Percentiles rank a stretch among this genome's conserved stretches.
phyloP scores from a whole-genome alignment of 2,797 vertebrate species.

The Danio choprae region DNA sequence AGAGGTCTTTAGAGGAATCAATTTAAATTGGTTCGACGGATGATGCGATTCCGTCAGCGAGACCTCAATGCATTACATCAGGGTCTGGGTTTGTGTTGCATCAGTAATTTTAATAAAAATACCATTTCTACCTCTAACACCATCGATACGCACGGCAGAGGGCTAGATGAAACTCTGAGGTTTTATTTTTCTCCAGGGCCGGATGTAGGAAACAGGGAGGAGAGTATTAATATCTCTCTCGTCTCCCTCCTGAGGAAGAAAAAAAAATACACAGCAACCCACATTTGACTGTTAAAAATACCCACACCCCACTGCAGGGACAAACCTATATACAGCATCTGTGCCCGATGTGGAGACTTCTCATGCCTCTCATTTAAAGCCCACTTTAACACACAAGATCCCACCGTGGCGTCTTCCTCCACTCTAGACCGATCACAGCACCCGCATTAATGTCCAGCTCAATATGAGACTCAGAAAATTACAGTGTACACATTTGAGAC shows the following conservation, averaged over 20 bases:
- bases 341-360: conserved; percentile 37
- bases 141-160: conserved; percentile 10
- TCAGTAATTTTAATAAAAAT: conserved; percentile 46
- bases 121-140: conserved; percentile 13
- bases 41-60: conserved; percentile 35
- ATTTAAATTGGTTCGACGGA: conserved; percentile 42
- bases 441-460: conserved; percentile 52
- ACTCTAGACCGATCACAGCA: conserved; percentile 39
- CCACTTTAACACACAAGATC: conserved; percentile 21
- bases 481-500: too few species aligned
- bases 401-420: not conserved
- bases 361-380: conserved; percentile 29
- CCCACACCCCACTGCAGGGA: conserved; percentile 57
- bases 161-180: conserved; percentile 14
- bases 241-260: conserved; percentile 35
- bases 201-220: conserved; percentile 48
- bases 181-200: conserved; percentile 46
- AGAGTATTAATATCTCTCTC: conserved; percentile 55
- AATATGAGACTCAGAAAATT: not conserved
- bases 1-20: conserved; percentile 43
- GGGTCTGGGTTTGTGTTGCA: conserved; percentile 17
- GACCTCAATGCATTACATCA: conserved; percentile 36
- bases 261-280: conserved; percentile 55
- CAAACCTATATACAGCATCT: conserved; percentile 60
- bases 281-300: conserved; percentile 66